These are phyloP conservation scores for Neuroterus valhalla DNA, from an alignment of 1,140 invertebrate species.

Conservation along the genomic window DNA sequence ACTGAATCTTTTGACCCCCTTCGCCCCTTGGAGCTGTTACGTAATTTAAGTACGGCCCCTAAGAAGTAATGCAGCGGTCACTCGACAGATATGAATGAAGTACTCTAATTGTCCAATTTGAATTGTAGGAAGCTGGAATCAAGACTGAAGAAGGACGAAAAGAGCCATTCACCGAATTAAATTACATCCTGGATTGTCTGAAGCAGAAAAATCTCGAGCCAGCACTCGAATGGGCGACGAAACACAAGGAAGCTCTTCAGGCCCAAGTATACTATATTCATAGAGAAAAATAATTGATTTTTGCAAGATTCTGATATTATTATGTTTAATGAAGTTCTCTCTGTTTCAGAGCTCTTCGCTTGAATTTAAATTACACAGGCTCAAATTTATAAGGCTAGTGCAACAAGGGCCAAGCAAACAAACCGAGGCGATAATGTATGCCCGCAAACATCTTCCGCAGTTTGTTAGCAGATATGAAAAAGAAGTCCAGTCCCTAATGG, in stretches of 20 bases:
- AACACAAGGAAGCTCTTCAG: constrained; percentile 79
- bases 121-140: constrained; percentile 83
- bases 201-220: constrained; percentile 86
- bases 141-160: constrained; percentile 82
- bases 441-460: constrained; percentile 87
- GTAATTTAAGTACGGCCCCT: no score
- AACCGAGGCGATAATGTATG: constrained; percentile 89
- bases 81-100: neutral
- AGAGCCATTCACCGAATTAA: constrained; percentile 90
- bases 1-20: no score
- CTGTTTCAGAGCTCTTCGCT: constrained; percentile 81
- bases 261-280: constrained; percentile 75
- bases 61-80: no score
- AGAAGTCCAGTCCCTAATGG: constrained; percentile 93
- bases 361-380: constrained; percentile 90
- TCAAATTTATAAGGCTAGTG: constrained; percentile 84
- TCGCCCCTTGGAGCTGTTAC: no score
- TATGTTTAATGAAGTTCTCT: constrained; percentile 30
- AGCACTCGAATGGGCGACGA: constrained; percentile 86
- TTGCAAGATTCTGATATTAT: no score
- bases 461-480: constrained; percentile 89
- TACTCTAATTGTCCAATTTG: constrained; percentile 22
- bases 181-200: constrained; percentile 88
- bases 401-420: constrained; percentile 81
- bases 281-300: no score